phyloP scores from a whole-genome alignment of 2,888 invertebrate species.

The Pedicia rivosa region DNA sequence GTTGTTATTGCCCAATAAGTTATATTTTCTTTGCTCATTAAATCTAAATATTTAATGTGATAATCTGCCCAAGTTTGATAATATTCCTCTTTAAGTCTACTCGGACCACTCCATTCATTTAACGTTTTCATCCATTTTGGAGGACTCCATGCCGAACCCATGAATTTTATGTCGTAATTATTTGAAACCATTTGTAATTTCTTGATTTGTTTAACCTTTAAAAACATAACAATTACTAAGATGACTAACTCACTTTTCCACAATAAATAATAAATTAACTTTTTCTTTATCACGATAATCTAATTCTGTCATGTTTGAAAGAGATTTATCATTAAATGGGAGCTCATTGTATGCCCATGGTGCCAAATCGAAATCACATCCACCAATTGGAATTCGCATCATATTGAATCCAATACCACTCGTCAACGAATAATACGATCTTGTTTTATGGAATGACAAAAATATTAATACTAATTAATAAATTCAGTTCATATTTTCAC shows the following conservation, averaged over 20 bases:
- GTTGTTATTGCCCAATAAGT: constrained; percentile 73
- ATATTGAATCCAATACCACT: constrained; percentile 63
- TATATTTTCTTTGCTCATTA: constrained; percentile 50
- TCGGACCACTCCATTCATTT: constrained; percentile 38
- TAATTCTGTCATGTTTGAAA: constrained; percentile 41
- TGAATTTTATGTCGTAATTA: constrained; percentile 20
- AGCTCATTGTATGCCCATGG: constrained; percentile 64
- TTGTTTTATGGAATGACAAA: too few relatives aligned
- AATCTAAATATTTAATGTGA: constrained; percentile 61
- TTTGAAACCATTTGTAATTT: constrained; percentile 19
- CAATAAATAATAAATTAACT: constrained; percentile 6
- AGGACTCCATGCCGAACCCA: constrained; percentile 40
- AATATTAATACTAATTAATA: too few relatives aligned
- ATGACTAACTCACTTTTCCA: background rate
- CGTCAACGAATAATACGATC: constrained; percentile 49
- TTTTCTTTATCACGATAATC: constrained; percentile 21
- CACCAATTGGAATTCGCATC: constrained; percentile 69
- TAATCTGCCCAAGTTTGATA: constrained; percentile 73
- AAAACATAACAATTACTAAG: background rate
- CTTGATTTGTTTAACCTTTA: constrained; percentile 19
- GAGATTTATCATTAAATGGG: constrained; percentile 36
- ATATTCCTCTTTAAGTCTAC: constrained; percentile 36
- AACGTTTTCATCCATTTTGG: constrained; percentile 58
- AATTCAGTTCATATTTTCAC: too few relatives aligned
- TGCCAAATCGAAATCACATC: constrained; percentile 69